These are phyloP conservation scores for Cossypha heuglini DNA, from an alignment of 2,797 vertebrate genomes.

Conservation along the genomic window DNA sequence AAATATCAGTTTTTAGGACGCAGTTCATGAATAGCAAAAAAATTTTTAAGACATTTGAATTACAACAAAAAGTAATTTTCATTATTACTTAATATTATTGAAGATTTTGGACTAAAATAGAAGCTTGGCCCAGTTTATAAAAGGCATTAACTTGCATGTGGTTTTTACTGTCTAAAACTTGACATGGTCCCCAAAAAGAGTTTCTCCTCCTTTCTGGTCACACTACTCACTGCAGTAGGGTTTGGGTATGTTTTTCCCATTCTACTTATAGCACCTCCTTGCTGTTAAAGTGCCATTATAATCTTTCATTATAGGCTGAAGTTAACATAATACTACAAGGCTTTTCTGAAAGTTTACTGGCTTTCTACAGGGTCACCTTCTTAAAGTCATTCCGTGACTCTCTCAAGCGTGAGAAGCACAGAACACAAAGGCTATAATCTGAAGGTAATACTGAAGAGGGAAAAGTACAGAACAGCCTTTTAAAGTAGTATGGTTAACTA, in stretches of 20 bases:
- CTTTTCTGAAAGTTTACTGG: neutral
- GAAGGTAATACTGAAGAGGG: neutral
- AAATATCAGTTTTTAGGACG: neutral
- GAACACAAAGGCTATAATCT: constrained; percentile 21
- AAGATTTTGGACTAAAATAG: neutral
- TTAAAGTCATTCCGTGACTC: neutral
- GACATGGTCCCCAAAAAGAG: neutral
- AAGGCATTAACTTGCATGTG: neutral
- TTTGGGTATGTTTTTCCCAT: neutral
- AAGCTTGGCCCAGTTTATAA: neutral
- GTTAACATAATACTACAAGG: neutral
- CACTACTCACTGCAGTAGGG: neutral
- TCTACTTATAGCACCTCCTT: neutral
- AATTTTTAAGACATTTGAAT: neutral
- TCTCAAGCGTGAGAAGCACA: neutral
- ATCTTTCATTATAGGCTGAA: neutral
- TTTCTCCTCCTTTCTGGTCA: neutral
- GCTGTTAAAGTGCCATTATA: neutral
- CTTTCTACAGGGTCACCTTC: constrained; percentile 48
- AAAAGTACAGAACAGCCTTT: neutral
- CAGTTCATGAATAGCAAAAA: neutral
- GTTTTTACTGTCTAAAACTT: neutral
- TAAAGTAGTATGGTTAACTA: neutral
- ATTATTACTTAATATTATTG: neutral
- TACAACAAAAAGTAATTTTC: neutral